These are phyloP conservation scores for Hydrophis major DNA, from an alignment of 2,797 vertebrate genomes.

Conservation along the genomic window DNA sequence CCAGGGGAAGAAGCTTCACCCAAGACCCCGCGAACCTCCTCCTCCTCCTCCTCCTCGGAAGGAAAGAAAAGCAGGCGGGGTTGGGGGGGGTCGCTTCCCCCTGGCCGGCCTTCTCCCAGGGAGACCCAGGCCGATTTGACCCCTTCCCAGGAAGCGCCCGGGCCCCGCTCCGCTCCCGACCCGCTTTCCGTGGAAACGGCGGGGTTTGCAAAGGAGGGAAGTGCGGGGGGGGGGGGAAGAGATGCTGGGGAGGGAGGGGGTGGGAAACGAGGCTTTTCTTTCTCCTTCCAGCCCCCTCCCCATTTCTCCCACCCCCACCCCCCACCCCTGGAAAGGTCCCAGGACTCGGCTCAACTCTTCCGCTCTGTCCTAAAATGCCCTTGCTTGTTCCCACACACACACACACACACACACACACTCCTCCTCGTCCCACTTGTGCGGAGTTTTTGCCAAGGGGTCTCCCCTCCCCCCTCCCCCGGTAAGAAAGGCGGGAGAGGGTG, in stretches of 20 bases:
- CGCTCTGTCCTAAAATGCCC: constrained; percentile 18
- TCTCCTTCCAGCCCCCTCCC: neutral
- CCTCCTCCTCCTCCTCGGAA: neutral
- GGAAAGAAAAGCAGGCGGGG: neutral
- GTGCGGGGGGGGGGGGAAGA: too few relatives aligned
- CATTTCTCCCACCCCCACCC: too few relatives aligned
- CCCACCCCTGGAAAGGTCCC: neutral
- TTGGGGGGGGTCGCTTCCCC: neutral
- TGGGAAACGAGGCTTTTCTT: neutral
- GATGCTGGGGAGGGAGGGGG: neutral
- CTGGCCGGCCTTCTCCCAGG: too few relatives aligned
- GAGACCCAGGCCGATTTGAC: neutral
- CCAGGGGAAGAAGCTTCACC: neutral
- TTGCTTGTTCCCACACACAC: neutral
- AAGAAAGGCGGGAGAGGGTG: too few relatives aligned
- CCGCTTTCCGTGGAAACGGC: neutral
- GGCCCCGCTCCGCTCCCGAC: too few relatives aligned
- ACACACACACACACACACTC: neutral
- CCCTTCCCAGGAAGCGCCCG: neutral
- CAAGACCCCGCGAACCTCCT: neutral
- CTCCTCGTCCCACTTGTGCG: too few relatives aligned
- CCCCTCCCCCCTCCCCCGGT: too few relatives aligned
- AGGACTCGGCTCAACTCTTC: neutral
- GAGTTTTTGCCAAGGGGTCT: neutral
- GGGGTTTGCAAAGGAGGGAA: neutral